Percentiles rank a stretch among this genome's conserved stretches.
These are phyloP conservation scores for Platycercus adscitus DNA, from an alignment of 2,113 vertebrate species.

Conservation along the genomic window DNA sequence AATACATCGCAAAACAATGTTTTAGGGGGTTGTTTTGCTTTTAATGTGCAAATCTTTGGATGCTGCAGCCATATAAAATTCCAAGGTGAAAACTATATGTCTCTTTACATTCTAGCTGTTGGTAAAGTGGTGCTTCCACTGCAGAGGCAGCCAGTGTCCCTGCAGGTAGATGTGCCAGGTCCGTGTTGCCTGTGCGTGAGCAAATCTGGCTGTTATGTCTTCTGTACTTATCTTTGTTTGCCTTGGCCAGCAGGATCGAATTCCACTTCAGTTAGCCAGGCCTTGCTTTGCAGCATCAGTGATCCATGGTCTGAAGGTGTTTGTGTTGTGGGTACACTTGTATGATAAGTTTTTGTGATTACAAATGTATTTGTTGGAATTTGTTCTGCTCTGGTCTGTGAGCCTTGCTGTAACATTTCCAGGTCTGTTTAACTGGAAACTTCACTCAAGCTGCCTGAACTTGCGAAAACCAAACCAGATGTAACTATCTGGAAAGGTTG, in stretches of 20 bases:
- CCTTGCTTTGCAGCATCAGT: background rate
- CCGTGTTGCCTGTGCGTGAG: accelerated
- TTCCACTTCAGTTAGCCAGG: background rate
- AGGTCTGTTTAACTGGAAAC: background rate
- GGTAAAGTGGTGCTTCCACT: background rate
- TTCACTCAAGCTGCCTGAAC: background rate
- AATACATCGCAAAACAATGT: background rate
- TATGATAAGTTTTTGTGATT: background rate
- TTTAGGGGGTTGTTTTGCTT: background rate
- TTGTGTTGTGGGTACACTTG: background rate
- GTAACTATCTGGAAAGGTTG: background rate
- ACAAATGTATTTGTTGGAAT: background rate
- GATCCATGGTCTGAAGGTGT: background rate
- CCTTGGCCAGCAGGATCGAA: accelerated
- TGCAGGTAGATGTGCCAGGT: background rate
- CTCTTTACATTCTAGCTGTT: accelerated
- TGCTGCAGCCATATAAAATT: background rate
- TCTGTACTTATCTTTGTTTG: background rate
- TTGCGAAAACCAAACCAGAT: background rate
- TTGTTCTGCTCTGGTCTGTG: background rate
- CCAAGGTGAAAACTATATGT: background rate
- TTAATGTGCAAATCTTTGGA: background rate
- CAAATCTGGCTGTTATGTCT: background rate
- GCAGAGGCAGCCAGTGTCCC: background rate
- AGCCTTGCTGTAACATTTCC: background rate